These are phyloP conservation scores for Drosophila paracracens DNA, from an alignment of 2,888 invertebrate genomes.

Conservation along the genomic window DNA sequence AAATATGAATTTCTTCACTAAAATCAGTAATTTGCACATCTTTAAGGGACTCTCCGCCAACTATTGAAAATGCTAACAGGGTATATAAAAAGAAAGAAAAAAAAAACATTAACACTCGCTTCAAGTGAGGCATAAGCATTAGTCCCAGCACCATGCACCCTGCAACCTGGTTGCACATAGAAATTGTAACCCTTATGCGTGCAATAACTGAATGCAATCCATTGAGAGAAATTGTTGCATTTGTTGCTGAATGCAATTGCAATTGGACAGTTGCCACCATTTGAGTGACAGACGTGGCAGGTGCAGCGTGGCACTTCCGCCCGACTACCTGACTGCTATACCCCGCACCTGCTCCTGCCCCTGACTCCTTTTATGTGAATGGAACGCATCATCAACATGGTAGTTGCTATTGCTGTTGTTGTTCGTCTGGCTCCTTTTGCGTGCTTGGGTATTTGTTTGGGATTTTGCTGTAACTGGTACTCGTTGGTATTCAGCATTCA, in stretches of 20 bases:
- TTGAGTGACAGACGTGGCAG: conserved; percentile 53
- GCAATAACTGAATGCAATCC: conserved; percentile 32
- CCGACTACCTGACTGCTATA: conserved; percentile 17
- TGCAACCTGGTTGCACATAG: conserved; percentile 36
- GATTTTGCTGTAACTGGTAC: conserved; percentile 70
- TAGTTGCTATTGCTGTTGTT: conserved; percentile 17
- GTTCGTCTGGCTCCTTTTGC: conserved; percentile 48
- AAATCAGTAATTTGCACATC: too few species aligned
- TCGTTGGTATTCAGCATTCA: conserved; percentile 70
- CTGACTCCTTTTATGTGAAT: conserved; percentile 51
- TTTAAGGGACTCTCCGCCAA: background rate
- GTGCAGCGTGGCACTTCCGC: conserved; percentile 67
- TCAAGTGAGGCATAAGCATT: conserved; percentile 11
- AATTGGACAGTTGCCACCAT: conserved; percentile 53
- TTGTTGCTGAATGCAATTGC: conserved; percentile 66
- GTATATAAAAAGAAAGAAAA: background rate
- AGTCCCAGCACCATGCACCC: conserved; percentile 7
- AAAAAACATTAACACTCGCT: background rate
- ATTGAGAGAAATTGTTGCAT: conserved; percentile 68
- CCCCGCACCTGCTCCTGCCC: conserved; percentile 10
- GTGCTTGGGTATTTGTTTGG: conserved; percentile 52
- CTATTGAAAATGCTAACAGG: background rate
- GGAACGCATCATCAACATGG: conserved; percentile 20
- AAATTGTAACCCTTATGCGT: conserved; percentile 38
- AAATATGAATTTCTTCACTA: background rate